These are phyloP conservation scores for Corythucha ciliata DNA, from an alignment of 2,888 invertebrate species.

Conservation along the genomic window DNA sequence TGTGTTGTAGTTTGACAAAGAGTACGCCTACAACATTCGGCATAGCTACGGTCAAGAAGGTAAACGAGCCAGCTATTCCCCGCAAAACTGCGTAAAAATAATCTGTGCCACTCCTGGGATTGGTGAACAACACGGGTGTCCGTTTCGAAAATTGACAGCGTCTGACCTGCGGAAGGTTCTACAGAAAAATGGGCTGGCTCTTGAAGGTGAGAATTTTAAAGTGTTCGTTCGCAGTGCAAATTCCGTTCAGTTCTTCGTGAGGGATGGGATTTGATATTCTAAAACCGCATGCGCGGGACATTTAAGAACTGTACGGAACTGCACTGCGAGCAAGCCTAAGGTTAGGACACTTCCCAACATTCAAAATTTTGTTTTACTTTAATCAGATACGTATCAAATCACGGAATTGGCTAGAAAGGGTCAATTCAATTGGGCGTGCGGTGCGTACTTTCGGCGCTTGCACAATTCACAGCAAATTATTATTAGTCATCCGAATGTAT, in stretches of 20 bases:
- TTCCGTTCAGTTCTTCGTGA: too few species aligned
- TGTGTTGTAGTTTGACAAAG: slow-evolving; percentile 92
- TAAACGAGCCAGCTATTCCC: slow-evolving; percentile 75
- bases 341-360: too few species aligned
- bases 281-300: too few species aligned
- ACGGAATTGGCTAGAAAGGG: slow-evolving; percentile 60
- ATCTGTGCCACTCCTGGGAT: slow-evolving; percentile 65
- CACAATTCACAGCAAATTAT: slow-evolving; percentile 27
- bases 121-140: slow-evolving; percentile 88
- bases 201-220: too few species aligned
- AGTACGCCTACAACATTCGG: slow-evolving; percentile 80
- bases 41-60: slow-evolving; percentile 96
- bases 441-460: slow-evolving; percentile 52
- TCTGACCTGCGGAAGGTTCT: slow-evolving; percentile 62
- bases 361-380: too few species aligned
- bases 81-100: slow-evolving; percentile 78
- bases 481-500: slow-evolving; percentile 84
- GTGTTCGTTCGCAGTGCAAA: too few species aligned
- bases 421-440: slow-evolving; percentile 84
- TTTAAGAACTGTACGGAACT: too few species aligned
- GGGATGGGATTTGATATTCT: too few species aligned
- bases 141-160: slow-evolving; percentile 73
- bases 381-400: slow-evolving; percentile 61
- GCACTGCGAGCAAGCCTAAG: too few species aligned
- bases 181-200: slow-evolving; percentile 50